These are phyloP conservation scores for Synergus umbraculus DNA, from an alignment of 2,888 invertebrate species.

Conservation along the genomic window DNA sequence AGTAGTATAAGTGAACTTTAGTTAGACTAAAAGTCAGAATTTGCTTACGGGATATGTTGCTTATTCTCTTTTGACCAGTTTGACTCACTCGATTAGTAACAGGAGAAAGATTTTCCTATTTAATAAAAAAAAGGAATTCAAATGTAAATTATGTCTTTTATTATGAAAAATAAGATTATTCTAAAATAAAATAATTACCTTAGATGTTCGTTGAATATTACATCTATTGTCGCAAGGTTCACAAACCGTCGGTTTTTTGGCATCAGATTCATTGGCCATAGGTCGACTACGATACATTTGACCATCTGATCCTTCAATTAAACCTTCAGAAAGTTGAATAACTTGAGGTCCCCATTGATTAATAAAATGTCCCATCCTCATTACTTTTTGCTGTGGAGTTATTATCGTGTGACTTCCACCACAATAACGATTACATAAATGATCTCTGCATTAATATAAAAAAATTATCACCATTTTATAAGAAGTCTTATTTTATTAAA, in stretches of 20 bases:
- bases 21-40: neutral
- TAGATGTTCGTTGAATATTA: slow-evolving; percentile 23
- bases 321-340: slow-evolving; percentile 79
- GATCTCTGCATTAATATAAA: slow-evolving; percentile 66
- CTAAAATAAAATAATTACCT: neutral
- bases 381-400: slow-evolving; percentile 85
- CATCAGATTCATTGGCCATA: slow-evolving; percentile 40
- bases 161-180: neutral
- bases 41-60: neutral
- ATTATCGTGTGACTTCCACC: slow-evolving; percentile 88
- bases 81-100: neutral
- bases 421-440: slow-evolving; percentile 86
- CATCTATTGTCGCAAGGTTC: slow-evolving; percentile 42
- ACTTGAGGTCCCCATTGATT: slow-evolving; percentile 84
- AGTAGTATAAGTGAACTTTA: neutral
- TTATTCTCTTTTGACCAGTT: neutral
- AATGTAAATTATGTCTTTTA: neutral
- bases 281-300: slow-evolving; percentile 58
- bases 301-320: slow-evolving; percentile 76
- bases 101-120: slow-evolving; percentile 13
- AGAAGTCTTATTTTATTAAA: neutral
- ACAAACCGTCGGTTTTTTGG: slow-evolving; percentile 38
- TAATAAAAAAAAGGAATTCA: neutral
- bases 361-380: slow-evolving; percentile 82
- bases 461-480: neutral